Base-by-base conservation (phyloP, 2,797 vertebrate species). In the Morus bassanus region DNA sequence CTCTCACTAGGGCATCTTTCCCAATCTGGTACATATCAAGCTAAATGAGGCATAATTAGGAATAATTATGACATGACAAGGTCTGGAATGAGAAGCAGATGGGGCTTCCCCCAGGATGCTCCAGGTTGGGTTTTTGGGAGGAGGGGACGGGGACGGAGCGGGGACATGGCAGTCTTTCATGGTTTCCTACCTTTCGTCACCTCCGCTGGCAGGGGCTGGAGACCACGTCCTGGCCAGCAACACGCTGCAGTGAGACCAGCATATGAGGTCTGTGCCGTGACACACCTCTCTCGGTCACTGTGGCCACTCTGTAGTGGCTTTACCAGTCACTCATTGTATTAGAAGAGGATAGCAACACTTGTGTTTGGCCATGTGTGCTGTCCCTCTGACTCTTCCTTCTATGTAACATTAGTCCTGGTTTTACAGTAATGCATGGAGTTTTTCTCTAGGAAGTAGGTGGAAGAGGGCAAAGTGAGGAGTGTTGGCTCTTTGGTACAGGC, bases 1-100 rank as follows among this genome's bases (percentile, higher is more conserved):
- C 59, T 95, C 92, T 95, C 89, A 18, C 73, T 87, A 81, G 82
- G 91, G 75, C 85, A 24, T 84, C 86, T 96, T 93, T 96, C 88
- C 88, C 95, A 93, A 93, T 93, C 97, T 96, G 96, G 79, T 96
- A 90, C 80, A 63, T 64, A 87, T 89, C 93, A 95, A 91, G 80
- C 57, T 94, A 98, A 97, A 98, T 91, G 96, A 98, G 91, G 92
- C 91, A 67, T 96, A 95, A 97, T 96, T 97, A 95, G 94, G 88
- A 95, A 91, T 98, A 96, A 98, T 78, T 96, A 94, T 96, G 96
- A 97, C 95, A 96, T 92, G 95, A 96, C 95, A 89, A 73, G 91
- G 94, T 89, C 93, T 92, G 89, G 93, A 97, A 97, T 87, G 85
- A 97, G 91, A 91, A 97, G 89, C 97, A 98, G 96, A 98, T 97